Evolutionary conservation across 2,797 vertebrate species (phyloP).

Genomic region (Echeneis naucrates): DNA sequence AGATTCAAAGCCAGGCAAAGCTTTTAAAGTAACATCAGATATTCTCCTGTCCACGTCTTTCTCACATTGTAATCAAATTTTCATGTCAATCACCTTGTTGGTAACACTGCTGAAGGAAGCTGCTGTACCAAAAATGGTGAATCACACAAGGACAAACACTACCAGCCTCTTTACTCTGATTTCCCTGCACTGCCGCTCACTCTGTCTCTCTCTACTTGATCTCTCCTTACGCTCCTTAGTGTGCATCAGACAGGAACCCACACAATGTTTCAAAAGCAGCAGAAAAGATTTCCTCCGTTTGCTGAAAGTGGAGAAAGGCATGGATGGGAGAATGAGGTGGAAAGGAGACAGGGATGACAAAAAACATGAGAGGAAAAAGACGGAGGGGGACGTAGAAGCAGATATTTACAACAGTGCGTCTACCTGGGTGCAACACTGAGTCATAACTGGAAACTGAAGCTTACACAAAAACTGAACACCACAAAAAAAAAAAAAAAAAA

Average conservation of each 20-base stretch:
- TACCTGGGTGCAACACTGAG: constrained; percentile 28
- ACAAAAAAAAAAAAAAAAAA: constrained; percentile 12
- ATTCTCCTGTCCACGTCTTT: constrained; percentile 42
- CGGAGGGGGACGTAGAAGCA: neutral
- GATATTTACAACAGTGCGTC: constrained; percentile 9
- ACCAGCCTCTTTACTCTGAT: constrained; percentile 52
- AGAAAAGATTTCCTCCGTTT: constrained; percentile 53
- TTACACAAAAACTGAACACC: neutral
- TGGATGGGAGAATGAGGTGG: neutral
- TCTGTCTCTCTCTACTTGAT: constrained; percentile 19
- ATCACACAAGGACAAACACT: constrained; percentile 71
- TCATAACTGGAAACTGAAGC: constrained; percentile 17
- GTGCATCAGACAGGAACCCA: constrained; percentile 69
- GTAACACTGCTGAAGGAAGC: constrained; percentile 45
- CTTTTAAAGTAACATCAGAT: constrained; percentile 44
- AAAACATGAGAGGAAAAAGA: constrained; percentile 16
- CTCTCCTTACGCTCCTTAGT: constrained; percentile 41
- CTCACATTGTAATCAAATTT: constrained; percentile 56
- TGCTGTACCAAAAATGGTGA: constrained; percentile 73
- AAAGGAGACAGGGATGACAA: constrained; percentile 2
- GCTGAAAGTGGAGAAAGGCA: constrained; percentile 24
- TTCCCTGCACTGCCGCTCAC: constrained; percentile 44
- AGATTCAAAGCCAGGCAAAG: constrained; percentile 33
- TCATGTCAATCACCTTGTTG: constrained; percentile 62
- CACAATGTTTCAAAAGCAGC: constrained; percentile 56